Evolutionary conservation across 2,888 invertebrate species (phyloP), one percentile per base, ranked within the genome.

Genomic region (Drosophila maculinotata): DNA sequence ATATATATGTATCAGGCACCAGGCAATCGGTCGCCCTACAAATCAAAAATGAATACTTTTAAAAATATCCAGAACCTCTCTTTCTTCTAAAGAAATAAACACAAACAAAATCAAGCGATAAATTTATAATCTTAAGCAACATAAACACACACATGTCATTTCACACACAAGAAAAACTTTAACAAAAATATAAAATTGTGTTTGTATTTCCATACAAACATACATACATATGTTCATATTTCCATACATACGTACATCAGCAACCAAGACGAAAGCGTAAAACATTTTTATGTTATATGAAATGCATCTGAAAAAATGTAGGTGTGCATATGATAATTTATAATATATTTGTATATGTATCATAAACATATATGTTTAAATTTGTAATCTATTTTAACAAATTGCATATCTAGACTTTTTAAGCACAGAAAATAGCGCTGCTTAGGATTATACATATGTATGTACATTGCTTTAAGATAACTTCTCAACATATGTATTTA

Each of bases 101-200:
- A 31, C 51, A 10, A 48, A 41, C 14, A 36, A 28, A 51, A 48
- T 38, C 54, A 25, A 44, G 36, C 58, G 31, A 71, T 66, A 53
- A 57, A 71, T 70, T 38, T 60, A 60, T 70, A 56, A 60, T 53
- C 60, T 66, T 49, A 38, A 14, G 41, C 47, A 70, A 64, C 25
- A 42, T 31, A 58, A 69, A 69, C 39, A 52, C 26, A 41, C 51
- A 12, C 31, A 23, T 48, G 25, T 31, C 36, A 59, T 59, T 47
- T 52, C 31, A 39, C 23, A 20, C 26, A 20, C 20, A 20, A 20
- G 20, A 6, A 12, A 31, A 52, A 28, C 15, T 47, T 42, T 66
- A 52, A 28, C 39, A 67, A 62, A 44, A 49, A 57, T 26, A 53
- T 14, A 14, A 44, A 44, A 17, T 10, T 9, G n/a, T 33, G 25